Conservation (phyloP, 2,113 vertebrate species). For the Cyprinus carpio region DNA sequence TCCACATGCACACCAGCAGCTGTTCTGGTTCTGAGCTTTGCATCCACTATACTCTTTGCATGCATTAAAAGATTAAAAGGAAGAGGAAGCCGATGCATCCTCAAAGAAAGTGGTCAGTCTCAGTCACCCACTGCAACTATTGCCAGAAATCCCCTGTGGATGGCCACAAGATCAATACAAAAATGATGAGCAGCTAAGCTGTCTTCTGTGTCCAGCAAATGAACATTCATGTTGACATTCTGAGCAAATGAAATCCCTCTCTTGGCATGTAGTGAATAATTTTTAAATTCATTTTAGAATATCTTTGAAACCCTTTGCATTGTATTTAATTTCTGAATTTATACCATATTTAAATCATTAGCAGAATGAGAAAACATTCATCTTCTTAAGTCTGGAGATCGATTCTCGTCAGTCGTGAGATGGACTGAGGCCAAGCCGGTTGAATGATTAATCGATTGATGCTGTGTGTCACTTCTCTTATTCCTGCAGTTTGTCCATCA, state of each 20-base stretch:
- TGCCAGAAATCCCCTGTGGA: constrained; percentile 21
- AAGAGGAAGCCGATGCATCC: background rate
- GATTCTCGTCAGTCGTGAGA: constrained; percentile 30
- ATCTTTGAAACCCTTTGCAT: background rate
- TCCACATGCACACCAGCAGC: background rate
- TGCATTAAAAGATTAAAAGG: constrained; percentile 16
- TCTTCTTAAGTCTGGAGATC: background rate
- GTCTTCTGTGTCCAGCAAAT: constrained; percentile 13
- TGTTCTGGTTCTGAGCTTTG: background rate
- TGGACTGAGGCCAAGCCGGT: constrained; percentile 6
- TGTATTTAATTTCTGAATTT: background rate
- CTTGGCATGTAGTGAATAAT: background rate
- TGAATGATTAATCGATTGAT: constrained; percentile 47
- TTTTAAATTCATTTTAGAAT: background rate
- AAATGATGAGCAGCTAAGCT: background rate
- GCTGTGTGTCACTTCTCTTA: constrained; percentile 35
- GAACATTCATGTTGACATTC: background rate
- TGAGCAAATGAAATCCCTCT: background rate
- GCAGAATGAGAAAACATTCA: background rate
- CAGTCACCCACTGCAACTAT: background rate
- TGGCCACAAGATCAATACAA: constrained; percentile 16
- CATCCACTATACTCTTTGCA: background rate
- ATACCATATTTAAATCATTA: background rate
- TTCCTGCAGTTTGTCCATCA: constrained; percentile 33
- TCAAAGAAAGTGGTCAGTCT: background rate